Evolutionary conservation across 2,113 vertebrate species (phyloP), one percentile per base, ranked within the genome.

Genomic region (Micromys minutus): DNA sequence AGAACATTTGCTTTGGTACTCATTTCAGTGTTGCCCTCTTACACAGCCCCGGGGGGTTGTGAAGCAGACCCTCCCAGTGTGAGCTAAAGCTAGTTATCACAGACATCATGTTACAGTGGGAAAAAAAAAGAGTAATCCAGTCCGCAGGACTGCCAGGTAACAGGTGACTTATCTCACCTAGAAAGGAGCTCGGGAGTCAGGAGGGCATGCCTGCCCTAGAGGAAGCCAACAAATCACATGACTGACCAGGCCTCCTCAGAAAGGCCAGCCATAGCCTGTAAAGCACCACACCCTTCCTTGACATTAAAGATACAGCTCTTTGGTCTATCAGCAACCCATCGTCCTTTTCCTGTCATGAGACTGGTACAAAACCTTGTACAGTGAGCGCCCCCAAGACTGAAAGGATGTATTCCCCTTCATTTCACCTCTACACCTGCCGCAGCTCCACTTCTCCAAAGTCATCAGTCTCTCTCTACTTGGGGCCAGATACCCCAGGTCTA

Each of bases 401-500:
- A 89, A 76, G 93, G 22, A 72, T 69, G 75, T 8, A 17, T n/a
- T 57, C 34, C 77, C 77, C 47, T 91, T 90, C 67, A 87, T 52
- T 76, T 55, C 50, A 63, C 21, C 86, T 59, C 31, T 13, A 31
- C 39, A 87, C 42, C 22, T 45, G 55, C 61, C n/a, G 3, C 31
- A 77, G 45, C 12, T 76, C 47, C 79, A 34, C 67, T 59, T 34
- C 76, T 63, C 86, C 45, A 8, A 61, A n/a, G 45, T 17, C 67
- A 29, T 76, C 57, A 52, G 72, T 3, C 17, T 65, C 57, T 59
- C 77, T 71, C 86, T 52, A 77, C 17, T 29, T n/a, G 39, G 34
- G 39, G n/a, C 24, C 39, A 26, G 29, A 86, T 0, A 7, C 57
- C 42, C 26, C 61, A 61, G 16, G 21, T 80, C n/a, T 34, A 63